These are phyloP conservation scores for Mormyrus hasselquistii DNA, from an alignment of 2,797 vertebrate species.

Conservation along the genomic window DNA sequence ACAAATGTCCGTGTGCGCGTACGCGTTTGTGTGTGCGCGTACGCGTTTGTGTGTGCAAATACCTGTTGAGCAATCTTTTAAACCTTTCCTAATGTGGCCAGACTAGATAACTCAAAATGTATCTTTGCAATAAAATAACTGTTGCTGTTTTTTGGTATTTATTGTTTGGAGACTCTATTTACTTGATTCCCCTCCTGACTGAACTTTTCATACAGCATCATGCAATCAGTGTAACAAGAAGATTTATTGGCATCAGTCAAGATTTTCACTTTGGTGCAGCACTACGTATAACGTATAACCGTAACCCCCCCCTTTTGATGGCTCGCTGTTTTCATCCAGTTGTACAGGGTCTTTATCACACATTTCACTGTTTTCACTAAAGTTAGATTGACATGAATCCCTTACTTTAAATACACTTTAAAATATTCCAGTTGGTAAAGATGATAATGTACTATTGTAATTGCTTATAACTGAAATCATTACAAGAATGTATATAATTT, in stretches of 20 bases:
- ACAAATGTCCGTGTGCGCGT: constrained; percentile 35
- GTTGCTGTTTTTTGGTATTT: constrained; percentile 15
- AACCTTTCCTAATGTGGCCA: constrained; percentile 41
- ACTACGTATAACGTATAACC: background rate
- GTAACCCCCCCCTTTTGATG: background rate
- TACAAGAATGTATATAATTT: background rate
- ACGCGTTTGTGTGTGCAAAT: constrained; percentile 4
- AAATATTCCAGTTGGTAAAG: background rate
- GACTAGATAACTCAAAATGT: constrained; percentile 5
- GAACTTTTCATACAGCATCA: background rate
- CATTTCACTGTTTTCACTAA: background rate
- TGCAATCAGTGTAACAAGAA: background rate
- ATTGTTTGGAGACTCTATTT: background rate
- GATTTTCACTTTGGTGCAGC: background rate
- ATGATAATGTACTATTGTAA: background rate
- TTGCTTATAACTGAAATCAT: background rate
- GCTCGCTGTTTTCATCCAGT: background rate
- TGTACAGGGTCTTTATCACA: background rate
- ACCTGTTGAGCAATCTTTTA: constrained; percentile 49
- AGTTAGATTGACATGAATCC: background rate
- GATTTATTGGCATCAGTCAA: background rate
- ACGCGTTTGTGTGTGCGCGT: constrained; percentile 28
- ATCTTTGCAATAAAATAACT: constrained; percentile 9
- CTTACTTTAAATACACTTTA: background rate
- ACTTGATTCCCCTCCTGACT: background rate